Base-by-base conservation (phyloP, 2,888 invertebrate species). In the Epinotia nisella region DNA sequence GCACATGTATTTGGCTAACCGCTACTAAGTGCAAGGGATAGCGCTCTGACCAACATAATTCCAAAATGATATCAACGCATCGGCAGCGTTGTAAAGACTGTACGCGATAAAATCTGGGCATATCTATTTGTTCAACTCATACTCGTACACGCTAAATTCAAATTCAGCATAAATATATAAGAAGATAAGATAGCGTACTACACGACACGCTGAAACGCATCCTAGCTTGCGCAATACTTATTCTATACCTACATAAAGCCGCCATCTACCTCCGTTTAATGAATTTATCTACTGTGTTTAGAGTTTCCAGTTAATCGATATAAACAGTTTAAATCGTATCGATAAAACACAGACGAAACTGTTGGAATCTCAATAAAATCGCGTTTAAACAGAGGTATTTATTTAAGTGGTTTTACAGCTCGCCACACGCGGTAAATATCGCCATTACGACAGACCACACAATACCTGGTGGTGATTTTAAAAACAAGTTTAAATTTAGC, bases 261-360 rank as follows among this genome's bases (percentile, higher is more conserved):
- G 72, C 71, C 74, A 66, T 67, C 51, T 61, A 76, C 66, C 71
- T 80, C 80, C 76, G 53, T 75, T 84, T 91, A 90, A 91, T 90
- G 88, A 91, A 91, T 91, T 91, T 91, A 91, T 91, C 90, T 90
- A 81, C 69, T 17, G 45, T 90, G 90, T 91, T 90, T 90, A 89
- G 85, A 81, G 81, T 80, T 81, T 81, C 80, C 77, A 77, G 86
- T 88, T 89, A 87, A 89, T 88, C 85, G 82, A 79, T 80, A 72
- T 80, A 78, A 78, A 80, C 79, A 80, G 83, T 83, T 82, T 81
- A 82, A 78, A 82, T 80, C 77, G 83, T 78, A 77, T 82, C 88
- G 87, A 90, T 90, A 88, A 86, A 91, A 89, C 89, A 76, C 88
- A 88, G 89, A 84, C 87, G 78, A 83, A 76, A 81, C 80, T 83